Conservation (phyloP, 2,888 invertebrate species). For the Lasius fuliginosus region DNA sequence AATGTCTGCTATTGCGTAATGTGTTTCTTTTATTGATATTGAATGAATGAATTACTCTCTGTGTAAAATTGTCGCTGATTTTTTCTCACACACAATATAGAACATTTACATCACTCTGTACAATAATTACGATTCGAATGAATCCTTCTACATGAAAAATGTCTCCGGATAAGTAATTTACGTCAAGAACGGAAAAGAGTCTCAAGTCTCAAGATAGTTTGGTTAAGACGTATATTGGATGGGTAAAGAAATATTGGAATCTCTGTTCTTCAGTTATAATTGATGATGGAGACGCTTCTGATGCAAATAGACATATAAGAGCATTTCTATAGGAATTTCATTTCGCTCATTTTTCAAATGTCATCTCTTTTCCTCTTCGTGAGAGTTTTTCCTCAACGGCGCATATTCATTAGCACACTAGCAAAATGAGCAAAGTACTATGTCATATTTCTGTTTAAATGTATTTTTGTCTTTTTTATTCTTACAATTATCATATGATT, state of each 20-base stretch:
- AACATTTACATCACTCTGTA: neutral
- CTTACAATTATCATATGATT: neutral
- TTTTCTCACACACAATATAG: neutral
- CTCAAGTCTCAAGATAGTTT: slow-evolving; percentile 18
- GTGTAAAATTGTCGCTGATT: neutral
- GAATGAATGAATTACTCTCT: neutral
- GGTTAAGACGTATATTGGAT: slow-evolving; percentile 27
- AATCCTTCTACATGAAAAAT: neutral
- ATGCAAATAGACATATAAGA: slow-evolving; percentile 57
- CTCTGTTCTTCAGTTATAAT: slow-evolving; percentile 54
- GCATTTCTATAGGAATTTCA: slow-evolving; percentile 45
- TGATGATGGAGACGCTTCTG: slow-evolving; percentile 58
- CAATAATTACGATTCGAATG: neutral
- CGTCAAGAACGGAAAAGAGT: slow-evolving; percentile 5
- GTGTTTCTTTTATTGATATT: neutral
- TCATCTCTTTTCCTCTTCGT: slow-evolving; percentile 38
- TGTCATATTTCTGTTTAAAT: neutral
- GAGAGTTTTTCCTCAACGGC: neutral
- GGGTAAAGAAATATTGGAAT: slow-evolving; percentile 42
- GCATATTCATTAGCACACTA: slow-evolving; percentile 35
- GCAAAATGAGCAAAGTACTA: slow-evolving; percentile 1
- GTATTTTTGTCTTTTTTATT: neutral
- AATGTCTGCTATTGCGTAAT: neutral
- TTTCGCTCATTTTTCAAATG: slow-evolving; percentile 40
- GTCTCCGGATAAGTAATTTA: slow-evolving; percentile 13